Base-by-base conservation (phyloP, 2,888 invertebrate genomes). In the Pandemis corylana region DNA sequence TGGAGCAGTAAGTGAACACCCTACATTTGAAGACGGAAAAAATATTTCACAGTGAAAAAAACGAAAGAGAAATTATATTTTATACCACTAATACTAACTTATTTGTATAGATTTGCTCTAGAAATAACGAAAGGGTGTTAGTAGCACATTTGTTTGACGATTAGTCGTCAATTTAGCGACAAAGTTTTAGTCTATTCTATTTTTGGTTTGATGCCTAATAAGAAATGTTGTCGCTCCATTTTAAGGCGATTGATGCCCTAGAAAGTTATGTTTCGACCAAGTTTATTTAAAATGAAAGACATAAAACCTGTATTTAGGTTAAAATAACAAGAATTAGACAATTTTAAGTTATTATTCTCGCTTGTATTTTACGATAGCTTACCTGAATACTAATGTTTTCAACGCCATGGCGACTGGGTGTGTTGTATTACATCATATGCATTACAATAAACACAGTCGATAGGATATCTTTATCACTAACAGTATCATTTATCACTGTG, bases 381-480 rank as follows among this genome's bases (percentile, higher is more conserved):
- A 75, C 75, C 75, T 66, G 51, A 62, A 67, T 20, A 62, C 62
- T 5, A 75, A 20, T 63, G 70, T 75, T 71, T 75, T 75, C 53
- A 75, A 53, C 65, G 75, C 65, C 75, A 75, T 75, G 56, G 20
- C 70, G 61, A 63, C 66, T 20, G 69, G 7, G n/a, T 66, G 13
- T 12, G 5, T 51, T 62, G 56, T 5, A 59, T 75, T 75, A 75
- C 67, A 75, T 75, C 66, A 71, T 41, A 66, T 41, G 7, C 53
- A 15, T 51, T 66, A 62, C 36, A n/a, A 56, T n/a, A 28, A 7
- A 9, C 46, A 28, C 41, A 41, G 56, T 56, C 15, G 70, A 51
- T 63, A 69, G 44, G n/a, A 53, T 44, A 51, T 62, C 44, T 61
- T 75, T 71, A 75, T 75, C 74, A 28, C 51, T 51, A 15, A 0